Evolutionary conservation across 1,140 invertebrate genomes (phyloP).

Genomic region (Diprion similis): DNA sequence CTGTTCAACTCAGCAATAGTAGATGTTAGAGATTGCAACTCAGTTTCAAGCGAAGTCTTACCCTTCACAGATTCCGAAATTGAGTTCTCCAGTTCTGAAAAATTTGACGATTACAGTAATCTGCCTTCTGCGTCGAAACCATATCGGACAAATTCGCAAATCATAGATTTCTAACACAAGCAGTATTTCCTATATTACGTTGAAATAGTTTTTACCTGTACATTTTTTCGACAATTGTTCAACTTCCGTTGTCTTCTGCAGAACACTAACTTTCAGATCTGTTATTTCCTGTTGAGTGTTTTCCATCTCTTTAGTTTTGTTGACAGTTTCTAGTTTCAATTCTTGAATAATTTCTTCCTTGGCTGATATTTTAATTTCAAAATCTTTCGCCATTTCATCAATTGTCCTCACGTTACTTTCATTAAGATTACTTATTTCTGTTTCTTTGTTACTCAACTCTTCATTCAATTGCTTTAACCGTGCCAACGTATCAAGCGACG

Average conservation of each 20-base stretch:
- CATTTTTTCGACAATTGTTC: constrained; percentile 55
- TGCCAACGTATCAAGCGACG: constrained; percentile 31
- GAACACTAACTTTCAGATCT: constrained; percentile 46
- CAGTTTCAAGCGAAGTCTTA: constrained; percentile 52
- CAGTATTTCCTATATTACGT: neutral
- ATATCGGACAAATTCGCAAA: too few relatives aligned
- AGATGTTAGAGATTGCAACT: constrained; percentile 45
- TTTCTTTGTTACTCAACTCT: constrained; percentile 40
- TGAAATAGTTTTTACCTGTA: constrained; percentile 38
- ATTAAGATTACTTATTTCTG: constrained; percentile 47
- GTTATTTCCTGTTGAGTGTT: constrained; percentile 48
- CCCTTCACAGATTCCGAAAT: constrained; percentile 53
- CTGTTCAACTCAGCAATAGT: constrained; percentile 51
- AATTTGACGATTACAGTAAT: neutral
- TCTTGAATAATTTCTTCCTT: constrained; percentile 48
- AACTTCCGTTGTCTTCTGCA: constrained; percentile 54
- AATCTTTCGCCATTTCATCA: constrained; percentile 44
- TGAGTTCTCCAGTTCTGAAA: constrained; percentile 50
- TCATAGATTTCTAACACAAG: neutral
- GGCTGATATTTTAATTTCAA: constrained; percentile 42
- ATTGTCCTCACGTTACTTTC: constrained; percentile 42
- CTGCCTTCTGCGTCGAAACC: too few relatives aligned
- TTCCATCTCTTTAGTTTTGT: constrained; percentile 42
- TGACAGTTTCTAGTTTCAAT: constrained; percentile 38
- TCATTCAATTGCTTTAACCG: constrained; percentile 42